phyloP scores from a whole-genome alignment of 2,888 invertebrate species.

The Pyrocoelia pectoralis region DNA sequence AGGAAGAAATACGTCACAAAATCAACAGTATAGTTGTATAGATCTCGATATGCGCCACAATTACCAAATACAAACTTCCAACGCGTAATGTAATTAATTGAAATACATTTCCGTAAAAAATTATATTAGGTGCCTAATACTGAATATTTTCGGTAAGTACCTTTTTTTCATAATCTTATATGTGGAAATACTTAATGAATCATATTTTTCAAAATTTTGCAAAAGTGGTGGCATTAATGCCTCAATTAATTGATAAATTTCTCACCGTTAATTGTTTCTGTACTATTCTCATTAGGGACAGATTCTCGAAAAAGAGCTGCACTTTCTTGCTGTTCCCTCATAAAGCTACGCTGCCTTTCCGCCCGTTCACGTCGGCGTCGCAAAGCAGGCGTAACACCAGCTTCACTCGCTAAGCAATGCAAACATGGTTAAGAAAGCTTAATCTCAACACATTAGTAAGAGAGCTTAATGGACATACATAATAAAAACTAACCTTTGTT shows the following conservation, averaged over 20 bases:
- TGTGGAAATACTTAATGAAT: too few relatives aligned
- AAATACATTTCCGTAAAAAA: too few relatives aligned
- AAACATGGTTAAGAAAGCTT: conserved; percentile 14
- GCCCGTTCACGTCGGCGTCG: conserved; percentile 82
- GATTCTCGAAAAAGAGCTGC: conserved; percentile 62
- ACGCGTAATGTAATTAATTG: too few relatives aligned
- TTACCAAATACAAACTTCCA: too few relatives aligned
- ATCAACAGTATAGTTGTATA: too few relatives aligned
- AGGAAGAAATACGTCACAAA: too few relatives aligned
- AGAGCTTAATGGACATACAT: conserved; percentile 1
- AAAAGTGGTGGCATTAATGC: too few relatives aligned
- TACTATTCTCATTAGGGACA: conserved; percentile 48
- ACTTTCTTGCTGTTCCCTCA: conserved; percentile 81
- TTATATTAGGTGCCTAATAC: too few relatives aligned
- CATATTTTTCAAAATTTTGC: too few relatives aligned
- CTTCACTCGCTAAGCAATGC: conserved; percentile 62
- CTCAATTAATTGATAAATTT: conserved; percentile 18
- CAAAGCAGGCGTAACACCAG: conserved; percentile 83
- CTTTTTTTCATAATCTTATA: too few relatives aligned
- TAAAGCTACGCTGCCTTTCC: conserved; percentile 84
- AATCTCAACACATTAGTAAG: conserved; percentile 2
- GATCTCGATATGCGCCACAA: too few relatives aligned
- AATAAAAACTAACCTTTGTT: conserved; percentile 60
- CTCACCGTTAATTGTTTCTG: conserved; percentile 53
- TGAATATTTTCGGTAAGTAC: too few relatives aligned